These are phyloP conservation scores for Sminthurides aquaticus DNA, from an alignment of 2,888 invertebrate genomes.

Conservation along the genomic window DNA sequence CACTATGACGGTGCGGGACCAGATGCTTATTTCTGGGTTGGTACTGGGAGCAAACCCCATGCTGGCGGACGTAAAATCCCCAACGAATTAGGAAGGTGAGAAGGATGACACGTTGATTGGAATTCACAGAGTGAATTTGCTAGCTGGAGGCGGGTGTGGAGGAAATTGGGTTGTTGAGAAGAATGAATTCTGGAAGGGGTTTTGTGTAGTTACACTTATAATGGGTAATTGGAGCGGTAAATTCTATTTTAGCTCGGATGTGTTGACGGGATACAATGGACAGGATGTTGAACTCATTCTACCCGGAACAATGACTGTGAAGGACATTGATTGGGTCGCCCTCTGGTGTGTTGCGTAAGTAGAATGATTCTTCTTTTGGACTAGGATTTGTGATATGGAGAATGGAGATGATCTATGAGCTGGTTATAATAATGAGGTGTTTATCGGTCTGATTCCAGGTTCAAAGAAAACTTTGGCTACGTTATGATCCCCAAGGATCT, in stretches of 20 bases:
- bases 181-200: no score
- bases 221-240: no score
- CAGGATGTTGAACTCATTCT: conserved; percentile 85
- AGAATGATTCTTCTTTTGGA: neutral
- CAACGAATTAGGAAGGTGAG: conserved; percentile 70
- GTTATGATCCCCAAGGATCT: conserved; percentile 76
- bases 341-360: conserved; percentile 67
- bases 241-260: conserved; percentile 58
- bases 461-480: conserved; percentile 67
- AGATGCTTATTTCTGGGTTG: conserved; percentile 91
- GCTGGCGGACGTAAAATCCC: conserved; percentile 77
- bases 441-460: neutral
- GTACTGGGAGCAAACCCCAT: conserved; percentile 72
- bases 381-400: neutral
- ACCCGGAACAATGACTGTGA: conserved; percentile 72
- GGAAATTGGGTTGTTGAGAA: no score
- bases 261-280: conserved; percentile 76
- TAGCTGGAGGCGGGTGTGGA: no score
- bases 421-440: neutral
- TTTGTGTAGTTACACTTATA: no score
- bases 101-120: no score
- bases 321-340: conserved; percentile 84
- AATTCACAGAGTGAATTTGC: no score
- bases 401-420: neutral
- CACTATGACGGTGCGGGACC: conserved; percentile 87